Conservation (phyloP, 2,113 vertebrate species). For the Notarius quadriscutis region DNA sequence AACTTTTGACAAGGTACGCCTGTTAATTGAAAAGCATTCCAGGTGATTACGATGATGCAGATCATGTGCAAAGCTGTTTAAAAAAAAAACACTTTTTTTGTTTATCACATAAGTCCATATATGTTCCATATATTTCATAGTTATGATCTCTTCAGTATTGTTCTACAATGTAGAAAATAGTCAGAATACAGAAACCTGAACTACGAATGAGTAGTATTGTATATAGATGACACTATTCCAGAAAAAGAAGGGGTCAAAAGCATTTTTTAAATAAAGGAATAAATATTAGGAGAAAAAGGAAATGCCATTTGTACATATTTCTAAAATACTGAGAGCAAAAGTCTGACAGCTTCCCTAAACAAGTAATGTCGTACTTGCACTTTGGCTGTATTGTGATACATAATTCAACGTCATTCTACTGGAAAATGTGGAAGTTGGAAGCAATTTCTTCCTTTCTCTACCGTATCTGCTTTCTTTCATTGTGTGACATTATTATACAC, state of each 20-base stretch:
- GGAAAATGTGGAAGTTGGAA: background rate
- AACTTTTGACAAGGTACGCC: no score
- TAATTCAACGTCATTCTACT: background rate
- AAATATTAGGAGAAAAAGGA: background rate
- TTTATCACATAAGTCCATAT: no score
- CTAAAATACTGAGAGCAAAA: background rate
- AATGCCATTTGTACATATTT: background rate
- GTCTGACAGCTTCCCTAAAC: background rate
- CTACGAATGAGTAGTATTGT: no score
- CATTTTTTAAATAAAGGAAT: background rate
- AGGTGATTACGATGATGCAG: no score
- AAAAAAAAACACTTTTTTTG: no score
- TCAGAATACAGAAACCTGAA: no score
- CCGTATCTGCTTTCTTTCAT: background rate
- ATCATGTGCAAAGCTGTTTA: no score
- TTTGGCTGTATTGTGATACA: background rate
- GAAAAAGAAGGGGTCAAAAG: background rate
- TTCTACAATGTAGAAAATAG: no score
- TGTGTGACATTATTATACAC: background rate
- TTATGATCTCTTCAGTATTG: no score
- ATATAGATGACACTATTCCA: background rate
- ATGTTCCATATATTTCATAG: no score
- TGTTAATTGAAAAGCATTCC: no score
- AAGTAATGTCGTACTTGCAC: background rate
- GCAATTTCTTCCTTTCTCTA: background rate